These are phyloP conservation scores for Python bivittatus DNA, from an alignment of 2,113 vertebrate genomes.

Conservation along the genomic window DNA sequence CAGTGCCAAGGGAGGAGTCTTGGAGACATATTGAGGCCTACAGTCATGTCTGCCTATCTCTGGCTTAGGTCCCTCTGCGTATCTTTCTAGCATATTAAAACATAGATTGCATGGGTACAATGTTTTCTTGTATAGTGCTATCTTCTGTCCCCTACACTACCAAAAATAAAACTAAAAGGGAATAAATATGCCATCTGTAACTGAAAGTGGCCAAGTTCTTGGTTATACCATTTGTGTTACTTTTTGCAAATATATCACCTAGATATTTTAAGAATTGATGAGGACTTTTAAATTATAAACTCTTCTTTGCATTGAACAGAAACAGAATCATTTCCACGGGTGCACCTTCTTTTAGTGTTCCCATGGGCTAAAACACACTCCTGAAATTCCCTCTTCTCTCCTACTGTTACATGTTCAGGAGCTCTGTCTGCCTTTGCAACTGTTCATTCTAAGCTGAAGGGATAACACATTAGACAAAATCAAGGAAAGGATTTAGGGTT, in stretches of 20 bases:
- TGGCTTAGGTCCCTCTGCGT: background rate
- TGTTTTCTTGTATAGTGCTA: background rate
- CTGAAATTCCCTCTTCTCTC: background rate
- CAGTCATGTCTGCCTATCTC: background rate
- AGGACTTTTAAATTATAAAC: background rate
- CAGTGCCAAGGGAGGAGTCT: background rate
- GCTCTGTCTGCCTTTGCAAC: too few species aligned
- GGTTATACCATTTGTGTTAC: background rate
- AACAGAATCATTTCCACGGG: background rate
- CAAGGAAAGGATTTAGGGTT: too few species aligned
- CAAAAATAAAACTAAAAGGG: background rate
- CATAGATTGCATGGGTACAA: background rate
- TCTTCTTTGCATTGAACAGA: background rate
- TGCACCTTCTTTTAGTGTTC: background rate
- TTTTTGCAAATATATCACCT: background rate
- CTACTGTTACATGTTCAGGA: too few species aligned
- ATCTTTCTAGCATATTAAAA: background rate
- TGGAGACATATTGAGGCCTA: background rate
- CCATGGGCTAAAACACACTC: background rate
- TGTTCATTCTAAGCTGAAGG: too few species aligned
- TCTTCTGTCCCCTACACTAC: background rate
- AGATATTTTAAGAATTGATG: background rate
- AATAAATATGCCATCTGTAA: background rate
- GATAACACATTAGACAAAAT: too few species aligned
- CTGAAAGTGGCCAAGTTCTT: background rate